Evolutionary conservation across 2,797 vertebrate genomes (phyloP), one percentile per base, ranked within the genome.

Genomic region (Myotis pilosus): DNA sequence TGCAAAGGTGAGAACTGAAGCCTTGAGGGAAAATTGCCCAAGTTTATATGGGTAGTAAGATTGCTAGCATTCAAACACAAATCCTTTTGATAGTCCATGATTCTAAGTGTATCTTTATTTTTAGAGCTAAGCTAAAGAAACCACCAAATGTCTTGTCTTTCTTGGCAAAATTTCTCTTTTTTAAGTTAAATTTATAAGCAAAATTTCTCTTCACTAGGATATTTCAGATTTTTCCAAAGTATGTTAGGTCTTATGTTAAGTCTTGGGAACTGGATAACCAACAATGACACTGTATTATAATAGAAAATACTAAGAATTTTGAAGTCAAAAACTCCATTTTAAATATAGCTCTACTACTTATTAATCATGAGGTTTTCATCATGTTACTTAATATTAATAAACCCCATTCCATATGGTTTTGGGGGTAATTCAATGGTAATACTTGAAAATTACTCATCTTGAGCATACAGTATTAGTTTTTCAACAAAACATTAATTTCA

Each of bases 211-310:
- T 92, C 90, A 41, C 60, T 36, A 49, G 64, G 23, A 55, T 85
- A 11, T 88, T 94, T 92, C 36, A 55, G 19, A 47, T 85, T 94
- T 86, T 85, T 75, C 28, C 55, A 86, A 79, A 78, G 9, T 53
- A 74, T 10, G 13, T 23, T 57, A 57, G 22, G 55, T 57, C 9
- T 57, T 57, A 23, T 57, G 22, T 94, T 55, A 57, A 23, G n/a
- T 68, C 20, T 76, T 90, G 53, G 25, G 44, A 78, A 64, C 44
- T 55, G 20, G 17, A 78, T 94, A 87, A 92, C 69, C 64, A 95
- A 53, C 1, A 17, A 38, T 4, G 25, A 81, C n/a, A 72, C 6
- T 30, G 3, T 55, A 19, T 13, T 80, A 44, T 44, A 71, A 51
- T 66, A 51, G 38, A 86, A 87, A 68, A 69, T 30, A 9, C 38